A percentile compares a stretch with the other conserved stretches of the same genome.
These are phyloP conservation scores for Halcyon leucocephala DNA, from an alignment of 2,797 vertebrate species.

Conservation along the genomic window DNA sequence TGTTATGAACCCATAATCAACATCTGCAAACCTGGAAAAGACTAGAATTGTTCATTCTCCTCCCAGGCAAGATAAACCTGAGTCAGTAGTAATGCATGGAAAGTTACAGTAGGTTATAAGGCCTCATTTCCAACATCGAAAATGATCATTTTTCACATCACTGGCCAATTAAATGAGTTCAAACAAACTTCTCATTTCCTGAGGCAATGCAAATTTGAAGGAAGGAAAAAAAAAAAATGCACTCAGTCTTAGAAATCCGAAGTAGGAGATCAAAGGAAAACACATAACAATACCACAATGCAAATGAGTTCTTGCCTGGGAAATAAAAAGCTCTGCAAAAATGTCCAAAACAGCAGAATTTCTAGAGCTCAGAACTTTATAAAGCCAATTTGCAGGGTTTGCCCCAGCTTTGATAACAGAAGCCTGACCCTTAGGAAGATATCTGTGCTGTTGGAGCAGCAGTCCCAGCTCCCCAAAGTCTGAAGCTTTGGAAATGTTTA, in stretches of 20 bases:
- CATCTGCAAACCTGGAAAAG: background rate
- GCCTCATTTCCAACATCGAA: slow-evolving; percentile 1
- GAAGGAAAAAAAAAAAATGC: background rate
- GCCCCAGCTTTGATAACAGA: background rate
- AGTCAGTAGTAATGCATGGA: background rate
- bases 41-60: background rate
- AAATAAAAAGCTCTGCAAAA: slow-evolving; percentile 38
- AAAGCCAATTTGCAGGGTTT: background rate
- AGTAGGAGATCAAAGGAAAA: slow-evolving; percentile 52
- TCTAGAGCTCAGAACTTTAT: slow-evolving; percentile 4
- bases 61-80: background rate
- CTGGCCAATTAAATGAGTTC: slow-evolving; percentile 51
- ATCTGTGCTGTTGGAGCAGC: background rate
- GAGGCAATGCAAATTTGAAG: slow-evolving; percentile 43
- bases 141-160: slow-evolving; percentile 29
- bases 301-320: slow-evolving; percentile 13
- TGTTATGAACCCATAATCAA: background rate
- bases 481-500: background rate
- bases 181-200: slow-evolving; percentile 36
- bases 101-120: slow-evolving; percentile 10
- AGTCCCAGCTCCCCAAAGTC: background rate
- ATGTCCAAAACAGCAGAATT: slow-evolving; percentile 48
- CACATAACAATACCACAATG: slow-evolving; percentile 3
- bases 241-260: slow-evolving; percentile 8
- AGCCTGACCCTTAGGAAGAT: background rate